Conservation (phyloP, 2,888 invertebrate genomes). For the Drosophila anomalata region DNA sequence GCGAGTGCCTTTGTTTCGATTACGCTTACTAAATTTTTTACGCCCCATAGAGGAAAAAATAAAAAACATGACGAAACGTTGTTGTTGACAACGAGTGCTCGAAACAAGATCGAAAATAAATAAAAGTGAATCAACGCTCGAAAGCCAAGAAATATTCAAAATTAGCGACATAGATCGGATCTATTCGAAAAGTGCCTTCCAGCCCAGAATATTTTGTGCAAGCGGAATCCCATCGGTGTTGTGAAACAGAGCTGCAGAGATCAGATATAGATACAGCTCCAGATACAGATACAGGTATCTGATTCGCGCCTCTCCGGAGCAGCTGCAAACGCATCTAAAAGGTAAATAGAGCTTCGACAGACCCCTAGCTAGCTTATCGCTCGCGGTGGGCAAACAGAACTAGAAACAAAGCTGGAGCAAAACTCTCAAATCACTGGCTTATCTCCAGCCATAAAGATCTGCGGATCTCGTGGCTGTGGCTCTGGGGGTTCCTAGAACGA, state of each 20-base stretch:
- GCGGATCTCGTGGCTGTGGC: conserved; percentile 45
- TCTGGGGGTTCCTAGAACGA: conserved; percentile 60
- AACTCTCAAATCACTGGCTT: conserved; percentile 11
- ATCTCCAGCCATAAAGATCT: conserved; percentile 39
- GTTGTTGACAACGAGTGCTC: conserved; percentile 54
- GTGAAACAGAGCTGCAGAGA: conserved; percentile 35
- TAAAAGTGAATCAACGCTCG: conserved; percentile 47
- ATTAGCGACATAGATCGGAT: conserved; percentile 3
- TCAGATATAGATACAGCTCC: background rate
- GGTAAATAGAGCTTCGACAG: conserved; percentile 51
- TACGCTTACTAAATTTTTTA: conserved; percentile 60
- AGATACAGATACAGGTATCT: conserved; percentile 1
- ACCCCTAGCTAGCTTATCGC: conserved; percentile 52
- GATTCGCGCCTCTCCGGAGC: conserved; percentile 15
- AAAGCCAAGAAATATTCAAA: conserved; percentile 11
- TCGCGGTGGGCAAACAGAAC: conserved; percentile 47
- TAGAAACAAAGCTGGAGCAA: conserved; percentile 1
- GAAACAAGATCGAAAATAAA: conserved; percentile 42
- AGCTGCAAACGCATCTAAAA: conserved; percentile 61
- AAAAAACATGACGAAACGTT: conserved; percentile 68
- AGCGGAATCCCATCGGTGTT: conserved; percentile 33
- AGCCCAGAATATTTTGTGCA: conserved; percentile 16
- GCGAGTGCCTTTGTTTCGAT: conserved; percentile 62
- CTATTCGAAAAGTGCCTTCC: conserved; percentile 11
- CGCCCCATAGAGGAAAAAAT: conserved; percentile 44